A percentile compares a stretch with the other conserved stretches of the same genome.
Conservation (phyloP, 2,113 vertebrate species). For the Gopherus flavomarginatus region DNA sequence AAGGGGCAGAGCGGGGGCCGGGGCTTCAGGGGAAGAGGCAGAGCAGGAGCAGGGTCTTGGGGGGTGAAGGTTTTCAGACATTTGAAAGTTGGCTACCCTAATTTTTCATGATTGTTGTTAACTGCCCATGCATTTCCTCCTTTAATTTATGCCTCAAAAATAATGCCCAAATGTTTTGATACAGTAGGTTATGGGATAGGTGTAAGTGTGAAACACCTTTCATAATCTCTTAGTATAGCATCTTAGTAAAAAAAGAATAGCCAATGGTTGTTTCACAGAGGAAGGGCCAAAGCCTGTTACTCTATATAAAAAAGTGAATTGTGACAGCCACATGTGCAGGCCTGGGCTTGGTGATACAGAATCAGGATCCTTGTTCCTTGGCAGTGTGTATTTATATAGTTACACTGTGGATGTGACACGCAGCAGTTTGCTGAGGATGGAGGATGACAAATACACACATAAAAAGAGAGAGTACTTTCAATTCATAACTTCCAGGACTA, state of each 20-base stretch:
- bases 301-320: conserved; percentile 73
- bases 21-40: too few relatives aligned
- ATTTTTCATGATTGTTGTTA: conserved; percentile 61
- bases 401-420: accelerated
- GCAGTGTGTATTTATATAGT: not conserved
- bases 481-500: not conserved
- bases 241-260: conserved; percentile 51
- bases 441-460: not conserved
- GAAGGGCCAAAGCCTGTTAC: conserved; percentile 64
- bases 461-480: not conserved
- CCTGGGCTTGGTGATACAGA: conserved; percentile 30
- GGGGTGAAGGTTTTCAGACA: too few relatives aligned
- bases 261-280: conserved; percentile 58
- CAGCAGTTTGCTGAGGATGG: not conserved
- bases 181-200: conserved; percentile 56
- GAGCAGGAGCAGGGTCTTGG: too few relatives aligned
- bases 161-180: conserved; percentile 63
- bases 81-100: too few relatives aligned
- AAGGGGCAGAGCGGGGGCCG: too few relatives aligned
- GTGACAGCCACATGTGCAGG: conserved; percentile 42
- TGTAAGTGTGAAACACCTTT: conserved; percentile 51
- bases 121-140: conserved; percentile 44
- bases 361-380: conserved; percentile 19
- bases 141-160: conserved; percentile 70
- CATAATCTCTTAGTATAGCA: conserved; percentile 28